Percentiles rank a stretch among this genome's conserved stretches.
Conservation (phyloP, 2,797 vertebrate species). For the Coracias cyanogaster region DNA sequence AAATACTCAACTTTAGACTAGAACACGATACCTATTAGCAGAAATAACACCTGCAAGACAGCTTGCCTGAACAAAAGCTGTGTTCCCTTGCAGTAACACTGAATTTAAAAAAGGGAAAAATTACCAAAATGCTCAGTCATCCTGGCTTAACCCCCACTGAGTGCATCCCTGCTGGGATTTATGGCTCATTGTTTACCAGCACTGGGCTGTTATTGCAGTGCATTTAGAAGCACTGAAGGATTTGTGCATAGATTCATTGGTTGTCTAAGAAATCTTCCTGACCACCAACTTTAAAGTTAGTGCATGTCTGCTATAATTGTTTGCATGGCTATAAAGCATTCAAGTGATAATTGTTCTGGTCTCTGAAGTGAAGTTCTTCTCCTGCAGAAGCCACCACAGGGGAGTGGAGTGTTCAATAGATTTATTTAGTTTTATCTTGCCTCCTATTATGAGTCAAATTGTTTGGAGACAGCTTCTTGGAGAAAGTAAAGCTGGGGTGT, state of each 20-base stretch:
- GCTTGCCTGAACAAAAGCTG: background rate
- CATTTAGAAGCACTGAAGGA: slow-evolving; percentile 8
- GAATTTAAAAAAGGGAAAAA: background rate
- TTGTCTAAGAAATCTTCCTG: slow-evolving; percentile 10
- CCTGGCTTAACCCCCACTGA: background rate
- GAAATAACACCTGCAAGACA: background rate
- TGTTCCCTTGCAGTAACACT: background rate
- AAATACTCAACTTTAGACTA: background rate
- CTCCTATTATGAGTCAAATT: background rate
- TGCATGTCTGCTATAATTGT: slow-evolving; percentile 9
- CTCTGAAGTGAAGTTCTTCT: slow-evolving; percentile 4
- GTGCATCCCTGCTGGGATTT: slow-evolving; percentile 11
- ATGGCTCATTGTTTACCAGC: background rate
- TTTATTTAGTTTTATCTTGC: slow-evolving; percentile 28
- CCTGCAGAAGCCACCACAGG: accelerated
- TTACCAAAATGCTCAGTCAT: slow-evolving; percentile 20
- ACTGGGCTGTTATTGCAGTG: background rate
- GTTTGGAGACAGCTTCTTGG: background rate
- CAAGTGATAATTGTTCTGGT: slow-evolving; percentile 4
- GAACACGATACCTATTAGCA: background rate
- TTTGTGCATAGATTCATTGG: slow-evolving; percentile 21
- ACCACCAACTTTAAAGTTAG: slow-evolving; percentile 29
- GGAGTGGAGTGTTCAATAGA: background rate
- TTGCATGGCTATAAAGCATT: slow-evolving; percentile 29
- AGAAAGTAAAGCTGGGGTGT: background rate